Evolutionary conservation across 1,140 invertebrate species (phyloP), one percentile per base, ranked within the genome.

Genomic region (Tyrophagus putrescentiae): DNA sequence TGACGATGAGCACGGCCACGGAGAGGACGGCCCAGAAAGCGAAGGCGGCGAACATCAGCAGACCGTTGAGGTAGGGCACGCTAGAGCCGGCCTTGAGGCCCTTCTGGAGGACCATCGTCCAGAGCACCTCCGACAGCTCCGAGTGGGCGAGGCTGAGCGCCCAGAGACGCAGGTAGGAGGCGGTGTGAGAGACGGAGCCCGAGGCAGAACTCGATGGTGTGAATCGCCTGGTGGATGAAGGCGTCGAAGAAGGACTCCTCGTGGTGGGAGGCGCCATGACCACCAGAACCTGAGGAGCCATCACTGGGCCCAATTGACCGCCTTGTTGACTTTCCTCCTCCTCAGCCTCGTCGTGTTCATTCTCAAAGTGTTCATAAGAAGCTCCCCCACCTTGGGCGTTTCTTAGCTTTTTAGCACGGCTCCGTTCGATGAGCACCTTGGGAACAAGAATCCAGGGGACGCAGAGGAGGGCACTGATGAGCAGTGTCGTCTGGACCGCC

Each of bases 131-230:
- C 16, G 91, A 93, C 41, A 98, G 76, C 75, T 98, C 88, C 57
- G 85, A 85, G 74, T 95, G 92, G 65, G 92, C 91, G 59, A 96
- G 76, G 57, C 87, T 93, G 60, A 96, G 74, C 28, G 92, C 92
- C 92, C 92, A 96, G 23, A 96, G 75, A 67, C 92, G 86, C 1
- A 96, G 77, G 72, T 96, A 96, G 0, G 91, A 95, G 1, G 92
- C 92, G 0, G 92, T 95, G 69, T 96, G 89, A 0, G 89, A 94
- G 62, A 96, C 82, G 64, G 87, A 93, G 68, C 90, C n/a, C 91
- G 42, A 96, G 79, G 65, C 90, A 88, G 72, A 90, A 96, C 75
- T 97, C 92, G 67, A 97, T 94, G 6, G 91, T 95, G 70, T 96
- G 91, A 67, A 97, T 95, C 28, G 79, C 82, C 71, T 93, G 88